These are phyloP conservation scores for Heterotilapia buettikoferi DNA, from an alignment of 2,113 vertebrate genomes.

Conservation along the genomic window DNA sequence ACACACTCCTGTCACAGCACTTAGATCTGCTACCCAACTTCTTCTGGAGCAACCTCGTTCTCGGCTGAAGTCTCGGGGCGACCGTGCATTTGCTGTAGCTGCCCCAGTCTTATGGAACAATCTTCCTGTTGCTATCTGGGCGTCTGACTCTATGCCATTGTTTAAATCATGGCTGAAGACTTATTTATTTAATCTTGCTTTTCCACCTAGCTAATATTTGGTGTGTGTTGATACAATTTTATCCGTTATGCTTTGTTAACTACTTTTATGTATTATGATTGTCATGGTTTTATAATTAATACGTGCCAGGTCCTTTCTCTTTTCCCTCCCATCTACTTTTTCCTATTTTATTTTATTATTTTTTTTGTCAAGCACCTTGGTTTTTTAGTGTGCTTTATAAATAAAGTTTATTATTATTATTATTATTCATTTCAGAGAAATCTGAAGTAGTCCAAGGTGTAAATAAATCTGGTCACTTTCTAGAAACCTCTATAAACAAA, in stretches of 20 bases:
- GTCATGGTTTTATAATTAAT: background rate
- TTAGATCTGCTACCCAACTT: background rate
- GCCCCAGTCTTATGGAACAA: background rate
- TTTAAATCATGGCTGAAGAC: accelerated
- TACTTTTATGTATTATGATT: background rate
- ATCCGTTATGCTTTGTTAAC: background rate
- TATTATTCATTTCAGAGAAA: background rate
- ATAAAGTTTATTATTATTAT: too few relatives aligned
- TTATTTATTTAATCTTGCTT: background rate
- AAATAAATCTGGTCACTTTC: background rate
- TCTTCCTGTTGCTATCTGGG: background rate
- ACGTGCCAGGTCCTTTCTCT: background rate
- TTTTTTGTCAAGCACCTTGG: background rate
- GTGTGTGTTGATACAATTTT: background rate
- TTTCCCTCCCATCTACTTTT: background rate
- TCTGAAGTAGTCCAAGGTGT: background rate
- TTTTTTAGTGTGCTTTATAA: background rate
- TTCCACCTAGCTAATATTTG: background rate
- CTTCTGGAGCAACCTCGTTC: background rate
- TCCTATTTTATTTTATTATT: background rate
- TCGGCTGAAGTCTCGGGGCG: accelerated
- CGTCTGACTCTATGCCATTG: background rate
- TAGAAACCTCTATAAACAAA: background rate
- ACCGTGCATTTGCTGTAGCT: background rate
- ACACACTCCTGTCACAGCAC: background rate